These are phyloP conservation scores for Ommatoiulus sabulosus DNA, from an alignment of 2,888 invertebrate species.

Conservation along the genomic window DNA sequence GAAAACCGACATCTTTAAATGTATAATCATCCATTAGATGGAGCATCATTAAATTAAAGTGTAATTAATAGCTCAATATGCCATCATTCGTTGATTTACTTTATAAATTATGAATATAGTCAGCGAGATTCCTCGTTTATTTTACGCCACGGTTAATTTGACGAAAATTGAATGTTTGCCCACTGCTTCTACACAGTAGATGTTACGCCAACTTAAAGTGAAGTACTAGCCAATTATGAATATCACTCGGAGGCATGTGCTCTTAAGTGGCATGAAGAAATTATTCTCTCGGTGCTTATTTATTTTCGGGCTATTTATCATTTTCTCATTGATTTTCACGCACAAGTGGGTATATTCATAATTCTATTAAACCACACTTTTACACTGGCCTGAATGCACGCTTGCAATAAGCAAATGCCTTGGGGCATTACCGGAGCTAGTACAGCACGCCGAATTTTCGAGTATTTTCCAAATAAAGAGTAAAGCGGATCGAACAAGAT, in stretches of 20 bases:
- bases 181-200: neutral
- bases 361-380: conserved; percentile 4
- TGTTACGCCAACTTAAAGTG: neutral
- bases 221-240: conserved; percentile 9
- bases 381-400: neutral
- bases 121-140: neutral
- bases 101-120: neutral
- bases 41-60: neutral
- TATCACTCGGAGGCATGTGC: conserved; percentile 15
- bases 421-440: neutral
- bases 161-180: neutral
- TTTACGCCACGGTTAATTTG: neutral
- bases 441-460: neutral
- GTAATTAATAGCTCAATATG: neutral
- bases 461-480: neutral
- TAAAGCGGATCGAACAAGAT: conserved; percentile 10
- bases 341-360: neutral
- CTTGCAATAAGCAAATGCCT: neutral
- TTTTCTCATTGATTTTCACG: neutral
- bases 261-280: conserved; percentile 26
- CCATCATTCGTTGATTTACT: neutral
- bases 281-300: conserved; percentile 11
- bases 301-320: conserved; percentile 27
- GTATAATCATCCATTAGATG: neutral
- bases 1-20: too few relatives aligned